Evolutionary conservation across 2,113 vertebrate species (phyloP), one percentile per base, ranked within the genome.

Genomic region (Ornithorhynchus anatinus): DNA sequence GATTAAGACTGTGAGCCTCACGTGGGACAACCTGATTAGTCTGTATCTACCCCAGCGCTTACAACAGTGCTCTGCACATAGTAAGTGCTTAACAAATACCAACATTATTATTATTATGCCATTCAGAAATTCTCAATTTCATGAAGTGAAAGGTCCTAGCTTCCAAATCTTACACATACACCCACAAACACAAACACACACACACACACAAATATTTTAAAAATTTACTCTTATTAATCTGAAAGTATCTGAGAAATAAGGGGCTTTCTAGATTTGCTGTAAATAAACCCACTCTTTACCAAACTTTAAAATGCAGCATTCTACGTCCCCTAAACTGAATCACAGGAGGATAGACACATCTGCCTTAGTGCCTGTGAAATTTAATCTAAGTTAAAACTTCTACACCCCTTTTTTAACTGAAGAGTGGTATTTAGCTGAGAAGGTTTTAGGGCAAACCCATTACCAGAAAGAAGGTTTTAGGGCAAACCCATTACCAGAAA

Each of bases 271-370:
- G 51, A 53, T 67, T 76, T 45, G 38, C n/a, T 59, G 37, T 23
- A 39, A 38, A 59, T 51, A 32, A 79, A 52, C 69, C 59, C 51
- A 29, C 43, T 14, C 53, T 39, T 73, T 27, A 36, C 29, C 51
- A 32, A 7, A 5, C 14, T 23, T 16, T 58, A 65, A 82, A 77
- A 69, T 58, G 15, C 20, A 27, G 56, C 45, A 61, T 44, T 58
- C n/a, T 47, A 8, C 51, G 22, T 60, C 58, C 44, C 15, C 38
- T 72, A 66, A 67, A 39, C 39, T 53, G 79, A 74, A 72, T 56
- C 12, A 32, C 4, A 70, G 42, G 67, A 44, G 33, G 25, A 61
- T 20, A 25, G 27, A 63, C 69, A 52, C 54, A 59, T 17, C 40
- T 33, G 10, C 38, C 47, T 10, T 25, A 17, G 14, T 51, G 27